Evolutionary conservation across 1,140 invertebrate genomes (phyloP).

Genomic region (Habropoda laboriosa): DNA sequence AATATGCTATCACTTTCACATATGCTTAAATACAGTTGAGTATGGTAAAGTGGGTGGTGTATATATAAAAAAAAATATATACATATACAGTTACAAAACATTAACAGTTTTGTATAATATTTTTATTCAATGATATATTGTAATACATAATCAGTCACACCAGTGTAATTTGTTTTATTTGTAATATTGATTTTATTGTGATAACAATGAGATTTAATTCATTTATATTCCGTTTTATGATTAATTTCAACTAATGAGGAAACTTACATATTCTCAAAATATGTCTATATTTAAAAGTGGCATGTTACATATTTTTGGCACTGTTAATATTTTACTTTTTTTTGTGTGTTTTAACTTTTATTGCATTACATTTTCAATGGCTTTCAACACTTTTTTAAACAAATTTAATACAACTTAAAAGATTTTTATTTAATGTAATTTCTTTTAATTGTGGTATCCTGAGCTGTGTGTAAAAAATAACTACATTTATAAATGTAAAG

Average conservation of each 20-base stretch:
- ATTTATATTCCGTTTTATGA: conserved; percentile 68
- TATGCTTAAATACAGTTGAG: conserved; percentile 44
- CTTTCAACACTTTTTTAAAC: conserved; percentile 56
- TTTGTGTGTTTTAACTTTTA: conserved; percentile 20
- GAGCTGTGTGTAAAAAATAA: background rate
- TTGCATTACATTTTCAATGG: conserved; percentile 21
- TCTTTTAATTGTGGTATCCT: background rate
- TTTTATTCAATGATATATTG: conserved; percentile 49
- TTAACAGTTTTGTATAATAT: conserved; percentile 53
- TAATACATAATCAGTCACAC: conserved; percentile 31
- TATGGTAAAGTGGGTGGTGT: conserved; percentile 70
- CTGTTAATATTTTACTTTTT: conserved; percentile 35
- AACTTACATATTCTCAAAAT: conserved; percentile 80
- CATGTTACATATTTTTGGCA: conserved; percentile 10
- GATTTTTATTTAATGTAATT: background rate
- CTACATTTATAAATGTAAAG: background rate
- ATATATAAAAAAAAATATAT: conserved; percentile 45
- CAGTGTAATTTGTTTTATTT: conserved; percentile 46
- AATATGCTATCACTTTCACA: conserved; percentile 15
- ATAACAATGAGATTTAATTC: conserved; percentile 68
- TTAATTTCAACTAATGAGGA: conserved; percentile 76
- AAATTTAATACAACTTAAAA: background rate
- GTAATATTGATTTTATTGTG: conserved; percentile 60
- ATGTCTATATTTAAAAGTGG: conserved; percentile 6
- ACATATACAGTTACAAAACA: conserved; percentile 28